phyloP scores from a whole-genome alignment of 2,888 invertebrate species.

The Agapostemon virescens region DNA sequence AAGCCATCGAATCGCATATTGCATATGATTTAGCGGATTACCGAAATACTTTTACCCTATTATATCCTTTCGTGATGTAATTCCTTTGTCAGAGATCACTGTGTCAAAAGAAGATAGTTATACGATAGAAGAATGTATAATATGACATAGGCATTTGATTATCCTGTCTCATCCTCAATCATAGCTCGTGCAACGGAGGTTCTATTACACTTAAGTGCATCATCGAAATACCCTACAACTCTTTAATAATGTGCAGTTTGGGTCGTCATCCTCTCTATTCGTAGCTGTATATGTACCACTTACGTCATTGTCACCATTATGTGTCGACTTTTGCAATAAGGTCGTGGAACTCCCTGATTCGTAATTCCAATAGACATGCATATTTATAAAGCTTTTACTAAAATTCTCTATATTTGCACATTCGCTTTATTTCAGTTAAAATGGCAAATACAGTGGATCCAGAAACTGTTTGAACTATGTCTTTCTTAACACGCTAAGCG shows the following conservation, averaged over 20 bases:
- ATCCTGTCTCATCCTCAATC: background rate
- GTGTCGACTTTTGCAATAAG: background rate
- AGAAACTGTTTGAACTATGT: background rate
- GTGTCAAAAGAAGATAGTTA: background rate
- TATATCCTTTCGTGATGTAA: background rate
- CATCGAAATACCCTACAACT: background rate
- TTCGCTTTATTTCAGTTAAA: background rate
- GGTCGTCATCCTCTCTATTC: slow-evolving; percentile 4
- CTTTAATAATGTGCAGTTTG: background rate
- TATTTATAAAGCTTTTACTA: background rate
- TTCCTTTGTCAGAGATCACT: background rate
- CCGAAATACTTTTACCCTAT: background rate
- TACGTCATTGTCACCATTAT: slow-evolving; percentile 5
- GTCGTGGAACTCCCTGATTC: slow-evolving; percentile 8
- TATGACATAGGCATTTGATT: background rate
- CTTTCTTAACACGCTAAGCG: too few species aligned
- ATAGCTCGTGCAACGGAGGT: background rate
- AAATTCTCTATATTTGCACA: background rate
- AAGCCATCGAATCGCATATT: background rate
- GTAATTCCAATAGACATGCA: background rate
- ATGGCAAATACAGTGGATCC: background rate
- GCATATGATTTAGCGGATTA: background rate
- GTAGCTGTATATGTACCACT: slow-evolving; percentile 4
- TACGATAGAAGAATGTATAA: background rate
- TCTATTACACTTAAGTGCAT: background rate